phyloP scores from a whole-genome alignment of 2,113 vertebrate genomes.

The Heterotilapia buettikoferi region DNA sequence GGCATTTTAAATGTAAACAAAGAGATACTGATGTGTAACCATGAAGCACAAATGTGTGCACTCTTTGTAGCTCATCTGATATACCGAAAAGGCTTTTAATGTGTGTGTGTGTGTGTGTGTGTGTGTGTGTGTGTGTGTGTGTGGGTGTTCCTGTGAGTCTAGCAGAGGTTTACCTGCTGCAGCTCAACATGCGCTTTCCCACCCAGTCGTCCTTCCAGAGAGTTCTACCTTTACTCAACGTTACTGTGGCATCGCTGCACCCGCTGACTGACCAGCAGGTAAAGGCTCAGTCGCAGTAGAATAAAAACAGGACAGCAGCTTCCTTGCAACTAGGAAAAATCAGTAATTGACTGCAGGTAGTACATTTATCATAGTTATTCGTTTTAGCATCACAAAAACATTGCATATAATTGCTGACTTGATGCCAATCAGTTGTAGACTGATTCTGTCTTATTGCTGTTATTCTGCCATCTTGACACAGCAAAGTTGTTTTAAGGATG shows the following conservation, averaged over 20 bases:
- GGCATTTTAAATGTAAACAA: background rate
- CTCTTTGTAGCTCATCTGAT: background rate
- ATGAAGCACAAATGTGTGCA: background rate
- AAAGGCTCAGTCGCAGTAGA: background rate
- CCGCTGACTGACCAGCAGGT: constrained; percentile 93
- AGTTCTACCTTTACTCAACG: constrained; percentile 91
- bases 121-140: background rate
- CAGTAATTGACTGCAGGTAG: background rate
- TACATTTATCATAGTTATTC: background rate
- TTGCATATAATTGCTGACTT: background rate
- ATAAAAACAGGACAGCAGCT: background rate
- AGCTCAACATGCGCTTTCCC: constrained; percentile 97
- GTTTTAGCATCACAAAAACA: background rate
- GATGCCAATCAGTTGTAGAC: background rate
- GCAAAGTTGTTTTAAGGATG: background rate
- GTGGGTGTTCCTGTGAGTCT: constrained; percentile 83
- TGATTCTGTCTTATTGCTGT: background rate
- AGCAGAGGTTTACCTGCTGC: constrained; percentile 91
- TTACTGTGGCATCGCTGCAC: constrained; percentile 91
- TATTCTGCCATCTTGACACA: background rate
- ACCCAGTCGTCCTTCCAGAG: constrained; percentile 96
- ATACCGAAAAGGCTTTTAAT: background rate
- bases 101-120: too few species aligned
- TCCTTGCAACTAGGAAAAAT: background rate
- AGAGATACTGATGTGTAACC: background rate